These are phyloP conservation scores for Pardosa pseudoannulata DNA, from an alignment of 2,888 invertebrate genomes.

Conservation along the genomic window DNA sequence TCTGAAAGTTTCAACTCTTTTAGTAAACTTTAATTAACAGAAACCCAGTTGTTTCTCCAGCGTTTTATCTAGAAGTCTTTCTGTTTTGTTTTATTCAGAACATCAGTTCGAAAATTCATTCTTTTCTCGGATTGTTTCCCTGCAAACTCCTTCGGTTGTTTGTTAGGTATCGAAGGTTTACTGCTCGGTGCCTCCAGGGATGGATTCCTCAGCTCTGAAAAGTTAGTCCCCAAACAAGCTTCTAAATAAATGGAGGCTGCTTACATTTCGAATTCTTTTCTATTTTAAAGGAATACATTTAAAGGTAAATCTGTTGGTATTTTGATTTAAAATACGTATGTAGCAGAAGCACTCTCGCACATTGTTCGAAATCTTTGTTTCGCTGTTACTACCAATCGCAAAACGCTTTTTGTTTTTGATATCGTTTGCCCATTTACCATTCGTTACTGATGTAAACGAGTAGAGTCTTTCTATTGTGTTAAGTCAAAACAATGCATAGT, in stretches of 20 bases:
- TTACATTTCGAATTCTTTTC: too few relatives aligned
- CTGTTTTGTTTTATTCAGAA: not conserved
- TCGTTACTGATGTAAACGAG: too few relatives aligned
- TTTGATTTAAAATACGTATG: too few relatives aligned
- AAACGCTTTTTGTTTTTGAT: too few relatives aligned
- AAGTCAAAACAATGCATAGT: too few relatives aligned
- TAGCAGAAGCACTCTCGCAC: too few relatives aligned
- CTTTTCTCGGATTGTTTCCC: not conserved
- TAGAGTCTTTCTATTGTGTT: too few relatives aligned
- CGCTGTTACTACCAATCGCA: too few relatives aligned
- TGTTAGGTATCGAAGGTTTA: not conserved
- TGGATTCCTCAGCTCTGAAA: not conserved
- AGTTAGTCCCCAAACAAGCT: not conserved
- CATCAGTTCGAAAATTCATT: not conserved
- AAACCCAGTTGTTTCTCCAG: not conserved
- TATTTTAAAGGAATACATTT: too few relatives aligned
- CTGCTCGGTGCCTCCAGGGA: not conserved
- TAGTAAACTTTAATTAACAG: conserved; percentile 7
- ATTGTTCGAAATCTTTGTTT: too few relatives aligned
- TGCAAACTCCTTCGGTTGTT: not conserved
- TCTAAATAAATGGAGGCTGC: not conserved
- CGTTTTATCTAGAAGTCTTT: not conserved
- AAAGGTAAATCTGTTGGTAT: too few relatives aligned
- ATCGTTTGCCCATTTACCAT: too few relatives aligned
- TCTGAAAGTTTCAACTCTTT: not conserved